Evolutionary conservation across 2,113 vertebrate species (phyloP).

Genomic region (Dermatemys mawii): DNA sequence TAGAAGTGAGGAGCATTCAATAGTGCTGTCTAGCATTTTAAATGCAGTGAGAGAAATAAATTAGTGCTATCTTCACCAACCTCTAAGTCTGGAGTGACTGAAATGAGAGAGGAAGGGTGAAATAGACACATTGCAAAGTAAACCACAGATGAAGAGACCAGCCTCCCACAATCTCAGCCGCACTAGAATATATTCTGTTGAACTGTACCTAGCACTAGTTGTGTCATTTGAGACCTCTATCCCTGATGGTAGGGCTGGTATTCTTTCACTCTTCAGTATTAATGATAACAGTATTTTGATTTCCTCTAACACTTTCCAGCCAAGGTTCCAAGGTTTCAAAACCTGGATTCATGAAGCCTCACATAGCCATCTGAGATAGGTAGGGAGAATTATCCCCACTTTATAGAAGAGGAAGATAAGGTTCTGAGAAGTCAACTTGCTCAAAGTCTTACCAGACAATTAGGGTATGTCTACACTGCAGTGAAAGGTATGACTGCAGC

Average conservation of each 20-base stretch:
- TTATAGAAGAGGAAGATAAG: background rate
- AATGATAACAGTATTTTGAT: background rate
- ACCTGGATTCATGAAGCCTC: background rate
- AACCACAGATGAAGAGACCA: background rate
- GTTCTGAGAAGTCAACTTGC: background rate
- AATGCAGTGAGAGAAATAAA: background rate
- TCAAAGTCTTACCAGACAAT: background rate
- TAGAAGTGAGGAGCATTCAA: constrained; percentile 1
- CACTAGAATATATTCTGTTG: background rate
- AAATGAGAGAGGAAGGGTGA: background rate
- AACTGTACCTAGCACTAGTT: background rate
- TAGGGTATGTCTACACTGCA: background rate
- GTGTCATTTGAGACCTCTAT: background rate
- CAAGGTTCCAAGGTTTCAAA: background rate
- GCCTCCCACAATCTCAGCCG: background rate
- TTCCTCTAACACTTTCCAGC: background rate
- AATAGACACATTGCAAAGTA: background rate
- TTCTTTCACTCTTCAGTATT: background rate
- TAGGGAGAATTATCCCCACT: background rate
- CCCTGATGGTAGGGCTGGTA: background rate
- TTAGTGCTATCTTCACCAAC: background rate
- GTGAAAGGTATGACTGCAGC: background rate
- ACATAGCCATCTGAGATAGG: background rate
- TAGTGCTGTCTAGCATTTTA: background rate
- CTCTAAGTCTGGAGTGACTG: background rate